Evolutionary conservation across 2,797 vertebrate genomes (phyloP).

Genomic region (Myotis pilosus): DNA sequence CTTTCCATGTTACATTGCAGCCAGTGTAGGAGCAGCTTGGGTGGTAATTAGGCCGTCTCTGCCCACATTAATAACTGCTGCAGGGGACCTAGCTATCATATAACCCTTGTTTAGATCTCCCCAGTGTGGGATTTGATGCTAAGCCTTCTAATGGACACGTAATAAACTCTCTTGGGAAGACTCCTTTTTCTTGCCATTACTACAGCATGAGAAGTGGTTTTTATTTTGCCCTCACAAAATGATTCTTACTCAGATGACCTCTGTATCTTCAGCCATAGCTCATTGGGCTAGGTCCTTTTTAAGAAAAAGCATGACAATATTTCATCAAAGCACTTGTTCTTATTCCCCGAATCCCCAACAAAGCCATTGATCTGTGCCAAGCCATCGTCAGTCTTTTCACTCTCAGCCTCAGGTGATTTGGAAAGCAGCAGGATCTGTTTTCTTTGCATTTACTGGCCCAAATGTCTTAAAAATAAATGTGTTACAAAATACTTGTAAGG

Average conservation of each 20-base stretch:
- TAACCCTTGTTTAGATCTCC: constrained; percentile 45
- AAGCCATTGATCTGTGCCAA: background rate
- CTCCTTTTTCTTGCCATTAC: background rate
- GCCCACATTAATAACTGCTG: background rate
- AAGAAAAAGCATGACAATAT: background rate
- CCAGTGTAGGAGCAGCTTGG: background rate
- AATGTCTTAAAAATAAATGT: constrained; percentile 1
- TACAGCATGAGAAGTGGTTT: background rate
- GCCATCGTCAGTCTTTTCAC: background rate
- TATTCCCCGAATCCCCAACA: background rate
- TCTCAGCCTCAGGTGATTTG: background rate
- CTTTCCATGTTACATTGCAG: background rate
- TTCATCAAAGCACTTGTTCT: background rate
- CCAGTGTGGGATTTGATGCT: background rate
- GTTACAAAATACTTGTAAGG: background rate
- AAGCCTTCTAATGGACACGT: constrained; percentile 45
- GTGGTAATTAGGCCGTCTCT: constrained; percentile 48
- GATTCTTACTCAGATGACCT: background rate
- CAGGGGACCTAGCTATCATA: background rate
- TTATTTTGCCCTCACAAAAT: background rate
- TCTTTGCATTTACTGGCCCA: background rate
- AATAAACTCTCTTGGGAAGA: constrained; percentile 43
- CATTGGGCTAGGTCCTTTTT: background rate
- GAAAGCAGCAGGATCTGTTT: background rate
- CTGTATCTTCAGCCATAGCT: background rate